A percentile compares a stretch with the other conserved stretches of the same genome.
These are phyloP conservation scores for Scrobipalpa costella DNA, from an alignment of 2,888 invertebrate genomes.

Conservation along the genomic window DNA sequence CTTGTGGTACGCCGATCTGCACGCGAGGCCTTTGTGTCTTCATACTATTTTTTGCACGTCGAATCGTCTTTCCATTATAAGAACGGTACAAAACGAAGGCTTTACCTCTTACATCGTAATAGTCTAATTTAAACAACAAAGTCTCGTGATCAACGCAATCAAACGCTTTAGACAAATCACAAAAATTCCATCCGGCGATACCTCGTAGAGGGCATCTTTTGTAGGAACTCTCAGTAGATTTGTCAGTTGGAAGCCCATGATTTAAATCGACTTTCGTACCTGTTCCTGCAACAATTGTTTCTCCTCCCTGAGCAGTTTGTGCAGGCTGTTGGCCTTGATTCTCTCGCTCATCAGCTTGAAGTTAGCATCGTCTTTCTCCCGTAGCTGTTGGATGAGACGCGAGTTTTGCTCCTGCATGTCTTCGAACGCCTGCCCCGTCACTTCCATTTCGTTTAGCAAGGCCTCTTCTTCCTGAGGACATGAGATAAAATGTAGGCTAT, in stretches of 20 bases:
- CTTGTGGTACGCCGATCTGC: not conserved
- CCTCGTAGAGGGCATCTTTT: not conserved
- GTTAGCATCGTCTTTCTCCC: constrained; percentile 99
- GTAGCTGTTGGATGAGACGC: constrained; percentile 94
- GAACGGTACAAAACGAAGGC: not conserved
- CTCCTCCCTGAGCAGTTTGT: constrained; percentile 96
- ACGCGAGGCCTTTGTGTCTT: not conserved
- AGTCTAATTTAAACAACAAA: not conserved
- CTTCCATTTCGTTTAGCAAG: constrained; percentile 98
- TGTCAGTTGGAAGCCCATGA: too few relatives aligned
- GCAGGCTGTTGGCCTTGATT: constrained; percentile 97
- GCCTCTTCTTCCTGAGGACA: constrained; percentile 93
- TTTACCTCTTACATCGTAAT: not conserved
- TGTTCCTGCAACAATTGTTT: constrained; percentile 96
- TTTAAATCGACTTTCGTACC: constrained; percentile 61
- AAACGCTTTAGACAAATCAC: not conserved
- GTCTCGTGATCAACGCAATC: not conserved
- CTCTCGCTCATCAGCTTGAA: constrained; percentile 99
- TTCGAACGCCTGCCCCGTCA: constrained; percentile 99
- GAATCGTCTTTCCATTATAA: not conserved
- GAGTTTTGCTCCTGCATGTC: constrained; percentile 99
- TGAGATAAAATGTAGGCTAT: not conserved
- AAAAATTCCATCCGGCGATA: not conserved
- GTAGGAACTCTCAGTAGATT: too few relatives aligned
- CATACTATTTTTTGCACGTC: not conserved